Base-by-base conservation (phyloP, 2,797 vertebrate genomes). In the Urocyon cinereoargenteus region DNA sequence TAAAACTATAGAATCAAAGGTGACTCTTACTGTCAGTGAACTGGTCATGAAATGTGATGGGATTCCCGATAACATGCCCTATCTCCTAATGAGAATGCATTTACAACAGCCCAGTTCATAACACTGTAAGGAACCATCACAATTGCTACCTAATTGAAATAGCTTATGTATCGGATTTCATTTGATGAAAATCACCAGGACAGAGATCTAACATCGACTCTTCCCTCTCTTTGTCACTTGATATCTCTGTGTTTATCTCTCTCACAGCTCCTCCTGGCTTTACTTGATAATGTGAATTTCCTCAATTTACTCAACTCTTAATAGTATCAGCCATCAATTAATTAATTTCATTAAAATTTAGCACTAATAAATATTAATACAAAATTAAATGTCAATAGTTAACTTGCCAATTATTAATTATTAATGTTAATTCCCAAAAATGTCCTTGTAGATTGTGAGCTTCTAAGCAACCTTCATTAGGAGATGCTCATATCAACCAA, bases 1-100 rank as follows among this genome's bases (percentile, higher is more conserved):
- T 92, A 96, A 96, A 97, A 97, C 62, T 79, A 78, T 31, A 95
- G 82, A 96, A 94, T n/a, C 66, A 72, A 94, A 94, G 86, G 91
- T 26, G 57, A 97, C 40, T 26, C 66, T 57, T 83, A 90, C 18
- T 85, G 82, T 70, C 75, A 57, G 85, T 26, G 51, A 45, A 96
- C 57, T 62, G 45, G 13, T 94, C 79, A 85, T 36, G 55, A 94
- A 97, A 86, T 5, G 61, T 68, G 73, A 96, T 72, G 82, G 36
- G 77, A 95, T 85, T 97, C 96, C 72, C 95, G 51, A 66, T 12
- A 95, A 83, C 45, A 79, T 4, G 24, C 95, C 84, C 21, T 92
- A 93, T 86, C 88, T 96, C 40, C 87, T 90, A 96, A 91, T 28
- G 91, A 94, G 92, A 86, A 90, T 5, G 36, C 14, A 94, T 59